Percentiles rank a stretch among this genome's conserved stretches.
These are phyloP conservation scores for Luperina nickerlii DNA, from an alignment of 2,888 invertebrate species.

Conservation along the genomic window DNA sequence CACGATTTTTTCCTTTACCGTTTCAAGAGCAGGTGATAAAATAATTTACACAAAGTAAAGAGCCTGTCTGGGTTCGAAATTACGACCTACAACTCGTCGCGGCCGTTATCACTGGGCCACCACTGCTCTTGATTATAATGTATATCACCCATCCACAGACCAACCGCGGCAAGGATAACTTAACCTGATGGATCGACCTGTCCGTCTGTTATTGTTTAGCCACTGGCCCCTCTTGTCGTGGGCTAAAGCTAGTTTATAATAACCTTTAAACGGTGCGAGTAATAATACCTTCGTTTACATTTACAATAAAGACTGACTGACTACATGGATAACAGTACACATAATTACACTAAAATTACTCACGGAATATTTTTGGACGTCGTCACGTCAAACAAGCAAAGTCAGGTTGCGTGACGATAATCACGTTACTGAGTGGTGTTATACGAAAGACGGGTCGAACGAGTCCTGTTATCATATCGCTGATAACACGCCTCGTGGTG, in stretches of 20 bases:
- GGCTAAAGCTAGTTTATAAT: background rate
- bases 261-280: constrained; percentile 11
- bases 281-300: constrained; percentile 23
- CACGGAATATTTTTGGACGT: constrained; percentile 70
- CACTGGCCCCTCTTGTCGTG: no score
- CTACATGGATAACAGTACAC: constrained; percentile 18
- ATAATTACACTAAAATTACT: constrained; percentile 37
- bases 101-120: no score
- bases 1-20: no score
- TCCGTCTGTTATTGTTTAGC: no score
- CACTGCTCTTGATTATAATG: no score
- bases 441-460: constrained; percentile 73
- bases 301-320: constrained; percentile 15
- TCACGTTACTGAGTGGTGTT: constrained; percentile 77
- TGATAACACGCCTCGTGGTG: constrained; percentile 72
- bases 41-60: no score
- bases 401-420: constrained; percentile 78
- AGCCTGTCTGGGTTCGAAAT: no score
- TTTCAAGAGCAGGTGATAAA: no score
- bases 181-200: no score
- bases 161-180: no score
- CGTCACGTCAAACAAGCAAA: constrained; percentile 72
- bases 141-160: no score
- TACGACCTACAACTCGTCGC: no score
- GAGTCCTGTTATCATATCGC: constrained; percentile 78